phyloP scores from a whole-genome alignment of 1,140 invertebrate species.

The Neodiprion fabricii region DNA sequence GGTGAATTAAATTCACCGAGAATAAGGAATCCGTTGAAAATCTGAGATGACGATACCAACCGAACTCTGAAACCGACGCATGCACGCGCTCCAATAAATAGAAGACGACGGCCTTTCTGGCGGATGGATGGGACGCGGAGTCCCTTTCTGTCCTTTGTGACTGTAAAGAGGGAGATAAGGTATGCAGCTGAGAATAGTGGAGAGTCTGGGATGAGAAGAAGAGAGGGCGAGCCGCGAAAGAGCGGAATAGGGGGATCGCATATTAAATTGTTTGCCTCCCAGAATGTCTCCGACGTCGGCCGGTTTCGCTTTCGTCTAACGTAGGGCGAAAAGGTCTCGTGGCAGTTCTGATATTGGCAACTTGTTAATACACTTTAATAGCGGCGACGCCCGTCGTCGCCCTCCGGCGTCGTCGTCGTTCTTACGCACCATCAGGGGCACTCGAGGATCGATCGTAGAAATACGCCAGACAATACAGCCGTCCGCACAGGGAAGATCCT shows the following conservation, averaged over 20 bases:
- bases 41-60: too few species aligned
- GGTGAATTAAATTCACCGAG: too few species aligned
- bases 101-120: neutral
- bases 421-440: neutral
- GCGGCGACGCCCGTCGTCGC: neutral
- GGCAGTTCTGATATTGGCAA: slow-evolving; percentile 16
- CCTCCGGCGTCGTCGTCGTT: neutral
- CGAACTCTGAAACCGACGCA: neutral
- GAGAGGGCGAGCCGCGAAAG: slow-evolving; percentile 6
- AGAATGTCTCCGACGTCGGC: slow-evolving; percentile 24
- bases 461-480: neutral
- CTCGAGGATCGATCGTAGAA: neutral
- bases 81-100: slow-evolving; percentile 4
- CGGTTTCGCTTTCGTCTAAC: too few species aligned
- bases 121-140: neutral
- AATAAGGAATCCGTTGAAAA: too few species aligned
- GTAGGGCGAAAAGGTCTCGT: slow-evolving; percentile 4
- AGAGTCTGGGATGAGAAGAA: slow-evolving; percentile 7
- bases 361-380: slow-evolving; percentile 19
- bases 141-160: slow-evolving; percentile 10
- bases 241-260: slow-evolving; percentile 31
- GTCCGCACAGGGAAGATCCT: neutral
- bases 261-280: slow-evolving; percentile 49
- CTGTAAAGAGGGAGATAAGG: slow-evolving; percentile 19
- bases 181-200: neutral